phyloP scores from a whole-genome alignment of 2,797 vertebrate genomes.

The Sebastes matsubarae region DNA sequence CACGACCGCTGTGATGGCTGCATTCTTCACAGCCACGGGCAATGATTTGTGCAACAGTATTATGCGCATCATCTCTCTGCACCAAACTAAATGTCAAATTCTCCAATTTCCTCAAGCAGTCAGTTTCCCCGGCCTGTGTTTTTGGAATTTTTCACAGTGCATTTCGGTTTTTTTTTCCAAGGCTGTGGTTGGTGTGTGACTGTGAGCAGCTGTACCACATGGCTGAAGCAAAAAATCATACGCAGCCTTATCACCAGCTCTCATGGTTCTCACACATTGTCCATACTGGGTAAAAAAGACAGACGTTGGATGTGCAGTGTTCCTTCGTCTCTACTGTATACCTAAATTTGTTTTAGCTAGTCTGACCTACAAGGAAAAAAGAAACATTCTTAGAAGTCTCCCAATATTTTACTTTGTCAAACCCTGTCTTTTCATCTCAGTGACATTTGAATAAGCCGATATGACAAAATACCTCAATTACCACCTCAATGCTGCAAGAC shows the following conservation, averaged over 20 bases:
- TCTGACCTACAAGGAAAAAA: background rate
- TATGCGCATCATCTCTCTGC: slow-evolving; percentile 31
- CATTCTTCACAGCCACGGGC: slow-evolving; percentile 33
- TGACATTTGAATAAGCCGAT: slow-evolving; percentile 25
- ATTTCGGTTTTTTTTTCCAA: background rate
- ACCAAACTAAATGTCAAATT: slow-evolving; percentile 40
- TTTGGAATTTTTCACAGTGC: slow-evolving; percentile 31
- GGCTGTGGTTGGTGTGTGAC: background rate
- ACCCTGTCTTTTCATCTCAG: slow-evolving; percentile 8
- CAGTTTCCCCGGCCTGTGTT: background rate
- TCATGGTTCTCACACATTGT: slow-evolving; percentile 41
- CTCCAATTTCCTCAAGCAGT: slow-evolving; percentile 24
- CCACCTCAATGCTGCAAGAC: background rate
- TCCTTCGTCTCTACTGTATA: background rate
- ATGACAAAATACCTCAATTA: background rate
- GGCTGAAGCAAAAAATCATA: slow-evolving; percentile 35
- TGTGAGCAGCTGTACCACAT: slow-evolving; percentile 15
- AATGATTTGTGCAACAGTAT: slow-evolving; percentile 27
- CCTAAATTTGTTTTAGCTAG: slow-evolving; percentile 10
- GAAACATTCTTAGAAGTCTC: background rate
- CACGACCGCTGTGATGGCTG: background rate
- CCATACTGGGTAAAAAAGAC: slow-evolving; percentile 7
- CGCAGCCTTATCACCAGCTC: slow-evolving; percentile 55
- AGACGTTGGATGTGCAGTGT: slow-evolving; percentile 5
- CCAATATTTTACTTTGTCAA: slow-evolving; percentile 6